Evolutionary conservation across 2,113 vertebrate genomes (phyloP).

Genomic region (Lycocorax pyrrhopterus): DNA sequence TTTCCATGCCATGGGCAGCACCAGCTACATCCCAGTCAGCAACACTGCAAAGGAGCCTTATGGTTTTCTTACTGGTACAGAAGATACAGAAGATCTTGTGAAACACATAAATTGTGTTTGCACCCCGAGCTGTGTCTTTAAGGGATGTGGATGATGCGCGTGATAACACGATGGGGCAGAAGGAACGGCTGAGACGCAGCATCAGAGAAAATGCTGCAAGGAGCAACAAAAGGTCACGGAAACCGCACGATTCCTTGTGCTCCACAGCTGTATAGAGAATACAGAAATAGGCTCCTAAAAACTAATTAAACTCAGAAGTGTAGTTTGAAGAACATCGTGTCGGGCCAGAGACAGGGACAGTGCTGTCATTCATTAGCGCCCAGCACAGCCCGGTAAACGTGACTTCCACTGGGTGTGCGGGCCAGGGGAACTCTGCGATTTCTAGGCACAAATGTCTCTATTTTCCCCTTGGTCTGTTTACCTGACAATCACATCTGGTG

Average conservation of each 20-base stretch:
- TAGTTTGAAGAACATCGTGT: background rate
- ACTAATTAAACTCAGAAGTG: constrained; percentile 31
- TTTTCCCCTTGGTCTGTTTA: background rate
- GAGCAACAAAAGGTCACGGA: constrained; percentile 22
- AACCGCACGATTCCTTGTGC: background rate
- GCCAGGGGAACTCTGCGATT: background rate
- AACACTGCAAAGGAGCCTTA: background rate
- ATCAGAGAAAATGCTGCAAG: background rate
- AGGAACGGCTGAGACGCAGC: background rate
- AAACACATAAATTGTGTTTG: background rate
- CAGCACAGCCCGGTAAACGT: background rate
- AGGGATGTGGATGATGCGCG: accelerated
- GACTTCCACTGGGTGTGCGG: background rate
- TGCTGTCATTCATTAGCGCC: background rate
- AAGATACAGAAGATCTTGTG: background rate
- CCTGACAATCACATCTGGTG: background rate
- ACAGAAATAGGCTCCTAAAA: background rate
- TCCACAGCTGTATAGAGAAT: constrained; percentile 7
- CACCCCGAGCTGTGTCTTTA: background rate
- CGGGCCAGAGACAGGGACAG: background rate
- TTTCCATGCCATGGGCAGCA: background rate
- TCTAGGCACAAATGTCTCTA: background rate
- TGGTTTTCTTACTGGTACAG: background rate
- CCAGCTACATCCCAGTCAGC: background rate
- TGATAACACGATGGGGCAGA: background rate